Base-by-base conservation (phyloP, 2,888 invertebrate species). In the Cryptops parisi region DNA sequence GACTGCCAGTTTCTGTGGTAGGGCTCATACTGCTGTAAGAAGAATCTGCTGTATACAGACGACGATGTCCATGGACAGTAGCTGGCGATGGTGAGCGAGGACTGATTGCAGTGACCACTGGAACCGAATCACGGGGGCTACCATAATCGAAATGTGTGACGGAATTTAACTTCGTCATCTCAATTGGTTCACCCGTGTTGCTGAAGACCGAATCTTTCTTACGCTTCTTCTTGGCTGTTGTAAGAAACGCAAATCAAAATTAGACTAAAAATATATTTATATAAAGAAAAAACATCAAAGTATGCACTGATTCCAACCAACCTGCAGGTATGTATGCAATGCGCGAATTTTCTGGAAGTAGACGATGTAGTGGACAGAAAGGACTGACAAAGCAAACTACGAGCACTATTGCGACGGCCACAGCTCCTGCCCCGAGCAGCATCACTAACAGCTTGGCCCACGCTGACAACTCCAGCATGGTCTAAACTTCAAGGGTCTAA, bases 21-120 rank as follows among this genome's bases (percentile, higher is more conserved):
- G 49, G 49, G 23, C 38, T 49, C 39, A 49, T 21, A 12, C 49
- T 49, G 9, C 49, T 49, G 15, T 49, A 49, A 23, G 38, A 39
- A 12, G 49, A 49, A 49, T 49, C 49, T 12, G 39, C 22, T 33
- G 49, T 49, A 5, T 39, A 39, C 15, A 49, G 25, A 19, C 39
- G 39, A 2, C 26, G 33, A 19, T 41, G 43, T 9, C 39, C 49
- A 39, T 38, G 26, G 2, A 49, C 22, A 1, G 39, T 38, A 12
- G 49, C 15, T 23, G 49, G 39, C 15, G 39, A 23, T 2, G 49
- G 49, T n/a, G 33, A 49, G 4, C 39, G 33, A 9, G 22, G 15
- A 12, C 21, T 17, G 17, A 17, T 19, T 5, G 19, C 23, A n/a
- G n/a, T 19, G 3, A 21, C 21, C 15, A 26, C 15, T 5, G 22